Conservation (phyloP, 2,113 vertebrate species). For the Odocoileus virginianus region DNA sequence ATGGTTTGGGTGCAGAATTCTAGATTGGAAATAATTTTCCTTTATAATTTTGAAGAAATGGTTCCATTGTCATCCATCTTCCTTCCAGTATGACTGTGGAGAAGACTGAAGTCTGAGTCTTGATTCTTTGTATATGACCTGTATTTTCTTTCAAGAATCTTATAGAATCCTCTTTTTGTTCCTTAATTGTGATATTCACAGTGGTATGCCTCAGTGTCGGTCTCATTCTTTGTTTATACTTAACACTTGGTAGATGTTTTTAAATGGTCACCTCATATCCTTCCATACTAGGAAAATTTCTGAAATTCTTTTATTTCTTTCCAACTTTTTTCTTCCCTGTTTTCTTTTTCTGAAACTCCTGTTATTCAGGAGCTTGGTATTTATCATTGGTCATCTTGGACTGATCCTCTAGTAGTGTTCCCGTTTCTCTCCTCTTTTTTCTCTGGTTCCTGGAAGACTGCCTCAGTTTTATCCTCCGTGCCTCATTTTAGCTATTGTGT, state of each 20-base stretch:
- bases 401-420: not conserved
- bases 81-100: not conserved
- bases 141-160: not conserved
- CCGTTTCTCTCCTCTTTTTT: not conserved
- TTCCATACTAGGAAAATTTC: not conserved
- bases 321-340: not conserved
- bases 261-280: not conserved
- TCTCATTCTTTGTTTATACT: not conserved
- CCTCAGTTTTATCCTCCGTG: not conserved
- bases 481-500: not conserved
- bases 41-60: constrained; percentile 12
- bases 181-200: not conserved
- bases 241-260: not conserved
- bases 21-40: not conserved
- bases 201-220: not conserved
- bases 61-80: not conserved
- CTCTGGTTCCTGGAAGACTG: not conserved
- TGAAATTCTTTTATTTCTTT: constrained; percentile 2
- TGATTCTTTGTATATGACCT: not conserved
- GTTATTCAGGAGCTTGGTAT: not conserved
- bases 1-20: not conserved
- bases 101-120: not conserved
- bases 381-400: not conserved
- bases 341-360: not conserved
- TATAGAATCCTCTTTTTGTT: not conserved